phyloP scores from a whole-genome alignment of 2,113 vertebrate species.

The Nesoenas mayeri region DNA sequence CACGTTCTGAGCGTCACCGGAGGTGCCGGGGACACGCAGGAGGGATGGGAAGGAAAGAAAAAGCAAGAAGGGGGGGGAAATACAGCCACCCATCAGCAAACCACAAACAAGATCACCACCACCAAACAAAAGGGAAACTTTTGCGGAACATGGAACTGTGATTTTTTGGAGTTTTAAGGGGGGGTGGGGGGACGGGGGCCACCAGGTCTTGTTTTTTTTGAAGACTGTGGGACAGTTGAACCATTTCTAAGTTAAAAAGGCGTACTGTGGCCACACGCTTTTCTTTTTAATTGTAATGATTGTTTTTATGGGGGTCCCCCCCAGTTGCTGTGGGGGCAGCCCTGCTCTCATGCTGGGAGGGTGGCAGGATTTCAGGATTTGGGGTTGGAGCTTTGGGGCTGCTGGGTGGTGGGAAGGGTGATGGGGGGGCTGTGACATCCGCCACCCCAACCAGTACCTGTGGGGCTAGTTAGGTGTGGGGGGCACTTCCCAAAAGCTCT shows the following conservation, averaged over 20 bases:
- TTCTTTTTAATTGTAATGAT: not conserved
- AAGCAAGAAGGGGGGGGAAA: not conserved
- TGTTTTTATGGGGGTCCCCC: not conserved
- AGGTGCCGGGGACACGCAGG: not conserved
- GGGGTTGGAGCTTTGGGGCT: too few species aligned
- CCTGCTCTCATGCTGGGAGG: not conserved
- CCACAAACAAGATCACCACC: not conserved
- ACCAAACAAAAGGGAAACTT: not conserved
- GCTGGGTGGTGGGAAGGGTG: too few species aligned
- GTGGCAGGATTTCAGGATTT: too few species aligned
- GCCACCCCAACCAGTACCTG: not conserved
- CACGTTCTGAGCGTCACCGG: rapidly evolving
- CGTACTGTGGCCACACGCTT: not conserved
- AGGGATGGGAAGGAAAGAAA: not conserved
- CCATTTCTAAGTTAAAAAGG: conserved; percentile 58
- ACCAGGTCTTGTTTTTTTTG: not conserved
- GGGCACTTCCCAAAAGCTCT: not conserved
- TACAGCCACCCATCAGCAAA: not conserved
- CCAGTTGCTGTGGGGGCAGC: not conserved
- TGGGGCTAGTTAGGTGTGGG: rapidly evolving
- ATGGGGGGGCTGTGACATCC: too few species aligned
- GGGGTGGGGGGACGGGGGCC: not conserved
- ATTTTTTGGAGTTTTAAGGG: conserved; percentile 16
- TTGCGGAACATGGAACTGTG: conserved; percentile 38
- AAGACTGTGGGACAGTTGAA: not conserved